Conservation (phyloP, 37 sponge, comb jelly and placozoan genomes). For the Chondrosia reniformis region DNA sequence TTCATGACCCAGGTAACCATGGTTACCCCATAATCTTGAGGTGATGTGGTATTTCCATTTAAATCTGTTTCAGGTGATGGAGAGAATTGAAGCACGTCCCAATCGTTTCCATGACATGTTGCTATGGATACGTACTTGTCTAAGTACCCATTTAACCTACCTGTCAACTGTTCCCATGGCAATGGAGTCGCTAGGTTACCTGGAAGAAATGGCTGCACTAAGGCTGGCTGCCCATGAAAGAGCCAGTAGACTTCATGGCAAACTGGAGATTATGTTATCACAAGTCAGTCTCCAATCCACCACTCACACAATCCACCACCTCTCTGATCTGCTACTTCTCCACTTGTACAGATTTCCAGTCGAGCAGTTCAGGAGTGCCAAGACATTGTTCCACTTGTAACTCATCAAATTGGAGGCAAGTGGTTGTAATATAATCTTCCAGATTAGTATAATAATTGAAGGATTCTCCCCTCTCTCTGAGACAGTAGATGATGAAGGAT, state of each 20-base stretch:
- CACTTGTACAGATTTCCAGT: neutral
- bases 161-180: constrained; percentile 23
- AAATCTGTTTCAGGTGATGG: neutral
- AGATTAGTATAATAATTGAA: too few relatives aligned
- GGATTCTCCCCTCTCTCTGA: too few relatives aligned
- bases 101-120: neutral
- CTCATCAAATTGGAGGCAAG: neutral
- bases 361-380: neutral
- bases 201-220: neutral
- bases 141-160: neutral
- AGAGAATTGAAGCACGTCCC: constrained; percentile 3
- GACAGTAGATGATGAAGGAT: neutral
- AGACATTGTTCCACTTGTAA: neutral
- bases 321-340: neutral
- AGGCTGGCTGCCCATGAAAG: neutral
- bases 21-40: neutral
- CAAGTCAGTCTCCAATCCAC: neutral
- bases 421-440: too few relatives aligned
- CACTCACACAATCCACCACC: neutral
- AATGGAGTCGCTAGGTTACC: constrained; percentile 6
- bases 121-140: constrained; percentile 11
- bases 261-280: neutral
- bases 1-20: constrained; percentile 12
- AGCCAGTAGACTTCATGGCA: constrained; percentile 5
- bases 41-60: neutral